Evolutionary conservation across 2,888 invertebrate genomes (phyloP).

Genomic region (Parnassius smintheus): DNA sequence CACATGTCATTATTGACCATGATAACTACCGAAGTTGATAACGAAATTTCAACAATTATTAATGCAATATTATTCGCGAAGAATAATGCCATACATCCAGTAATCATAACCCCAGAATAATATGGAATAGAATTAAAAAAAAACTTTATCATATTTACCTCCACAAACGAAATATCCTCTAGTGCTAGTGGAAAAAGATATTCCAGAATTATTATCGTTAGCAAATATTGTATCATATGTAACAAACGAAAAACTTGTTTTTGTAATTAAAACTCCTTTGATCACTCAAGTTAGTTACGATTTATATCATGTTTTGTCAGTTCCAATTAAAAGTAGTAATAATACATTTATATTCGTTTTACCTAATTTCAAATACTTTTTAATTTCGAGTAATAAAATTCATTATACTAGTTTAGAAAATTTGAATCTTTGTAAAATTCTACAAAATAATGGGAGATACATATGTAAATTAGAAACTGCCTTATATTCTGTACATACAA

Average conservation of each 20-base stretch:
- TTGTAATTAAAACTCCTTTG: not conserved
- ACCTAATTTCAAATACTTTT: slow-evolving; percentile 32
- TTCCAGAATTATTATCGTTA: too few relatives aligned
- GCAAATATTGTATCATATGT: too few relatives aligned
- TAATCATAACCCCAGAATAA: not conserved
- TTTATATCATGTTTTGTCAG: too few relatives aligned
- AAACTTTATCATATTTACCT: slow-evolving; percentile 3
- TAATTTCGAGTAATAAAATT: slow-evolving; percentile 27
- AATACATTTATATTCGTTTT: slow-evolving; percentile 29
- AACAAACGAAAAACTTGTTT: not conserved
- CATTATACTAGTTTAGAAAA: slow-evolving; percentile 28
- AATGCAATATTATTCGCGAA: slow-evolving; percentile 12
- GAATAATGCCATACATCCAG: slow-evolving; percentile 29
- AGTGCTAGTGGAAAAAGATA: too few relatives aligned
- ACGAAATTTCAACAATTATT: slow-evolving; percentile 29
- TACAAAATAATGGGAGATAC: slow-evolving; percentile 18
- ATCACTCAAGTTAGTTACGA: too few relatives aligned
- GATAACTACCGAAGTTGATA: slow-evolving; percentile 30
- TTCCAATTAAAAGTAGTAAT: too few relatives aligned
- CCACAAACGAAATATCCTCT: too few relatives aligned
- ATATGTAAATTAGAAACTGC: slow-evolving; percentile 30
- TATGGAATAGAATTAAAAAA: slow-evolving; percentile 3
- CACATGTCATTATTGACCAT: slow-evolving; percentile 31
- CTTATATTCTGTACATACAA: slow-evolving; percentile 31
- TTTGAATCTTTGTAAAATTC: slow-evolving; percentile 28